Evolutionary conservation across 2,888 invertebrate genomes (phyloP).

Genomic region (Callyntrura guangdongensis): DNA sequence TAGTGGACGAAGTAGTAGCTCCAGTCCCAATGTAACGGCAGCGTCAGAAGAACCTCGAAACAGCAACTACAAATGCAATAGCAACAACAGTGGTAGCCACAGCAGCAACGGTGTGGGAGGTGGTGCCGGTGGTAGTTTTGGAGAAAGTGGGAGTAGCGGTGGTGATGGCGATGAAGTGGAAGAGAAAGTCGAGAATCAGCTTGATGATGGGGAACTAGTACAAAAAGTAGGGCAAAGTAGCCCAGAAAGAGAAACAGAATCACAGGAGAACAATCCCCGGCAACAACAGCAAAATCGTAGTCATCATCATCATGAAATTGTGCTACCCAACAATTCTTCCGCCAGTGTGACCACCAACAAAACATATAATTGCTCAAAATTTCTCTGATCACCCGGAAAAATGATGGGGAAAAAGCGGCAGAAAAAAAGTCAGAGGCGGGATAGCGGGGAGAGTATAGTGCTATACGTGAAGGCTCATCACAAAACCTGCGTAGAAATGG

Average conservation of each 20-base stretch:
- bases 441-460: too few species aligned
- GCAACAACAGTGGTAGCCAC: neutral
- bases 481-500: too few species aligned
- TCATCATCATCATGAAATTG: neutral
- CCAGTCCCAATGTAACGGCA: too few species aligned
- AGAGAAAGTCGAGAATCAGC: too few species aligned
- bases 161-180: slow-evolving; percentile 1
- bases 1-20: neutral
- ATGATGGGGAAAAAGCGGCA: too few species aligned
- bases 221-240: neutral
- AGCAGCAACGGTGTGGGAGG: too few species aligned
- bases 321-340: slow-evolving; percentile 35
- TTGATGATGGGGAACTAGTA: neutral
- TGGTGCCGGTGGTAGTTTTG: too few species aligned
- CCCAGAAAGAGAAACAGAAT: neutral
- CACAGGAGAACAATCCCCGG: neutral
- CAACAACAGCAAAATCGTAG: slow-evolving; percentile 17
- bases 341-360: slow-evolving; percentile 13
- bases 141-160: too few species aligned
- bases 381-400: slow-evolving; percentile 72
- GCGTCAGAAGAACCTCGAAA: too few species aligned
- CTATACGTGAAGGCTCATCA: too few species aligned
- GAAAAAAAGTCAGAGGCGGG: too few species aligned
- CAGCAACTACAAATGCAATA: too few species aligned
- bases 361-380: slow-evolving; percentile 80